Percentiles rank a stretch among this genome's conserved stretches.
These are phyloP conservation scores for Loxodonta africana DNA, from an alignment of 2,113 vertebrate genomes.

Conservation along the genomic window DNA sequence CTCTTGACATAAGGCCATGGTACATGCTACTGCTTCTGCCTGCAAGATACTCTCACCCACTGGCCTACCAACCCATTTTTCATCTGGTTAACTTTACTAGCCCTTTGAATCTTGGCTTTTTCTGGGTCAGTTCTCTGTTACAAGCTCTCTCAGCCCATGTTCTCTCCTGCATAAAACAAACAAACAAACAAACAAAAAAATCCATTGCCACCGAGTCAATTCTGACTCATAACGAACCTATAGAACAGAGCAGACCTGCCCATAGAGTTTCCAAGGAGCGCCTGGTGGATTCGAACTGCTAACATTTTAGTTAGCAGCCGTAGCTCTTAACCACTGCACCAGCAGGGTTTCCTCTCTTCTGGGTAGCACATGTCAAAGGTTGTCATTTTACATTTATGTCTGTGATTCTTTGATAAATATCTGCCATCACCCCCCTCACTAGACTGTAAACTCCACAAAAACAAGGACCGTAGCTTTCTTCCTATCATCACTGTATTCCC, in stretches of 20 bases:
- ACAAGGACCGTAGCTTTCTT: background rate
- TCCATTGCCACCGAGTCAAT: too few relatives aligned
- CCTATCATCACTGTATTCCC: background rate
- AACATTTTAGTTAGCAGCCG: too few relatives aligned
- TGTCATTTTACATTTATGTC: background rate
- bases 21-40: background rate
- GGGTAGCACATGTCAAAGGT: background rate
- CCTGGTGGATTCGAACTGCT: too few relatives aligned
- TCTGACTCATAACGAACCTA: too few relatives aligned
- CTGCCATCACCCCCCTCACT: background rate
- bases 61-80: background rate
- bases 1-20: background rate
- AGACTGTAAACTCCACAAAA: background rate
- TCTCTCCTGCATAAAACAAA: background rate
- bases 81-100: background rate
- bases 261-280: too few relatives aligned
- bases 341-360: too few relatives aligned
- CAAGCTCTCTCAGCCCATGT: background rate
- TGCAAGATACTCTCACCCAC: background rate
- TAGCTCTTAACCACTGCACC: too few relatives aligned
- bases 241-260: too few relatives aligned
- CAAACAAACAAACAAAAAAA: too few relatives aligned
- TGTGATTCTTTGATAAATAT: background rate
- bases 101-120: background rate
- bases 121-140: background rate